Evolutionary conservation across 2,888 invertebrate species (phyloP).

Genomic region (Falcaria lacertinaria): DNA sequence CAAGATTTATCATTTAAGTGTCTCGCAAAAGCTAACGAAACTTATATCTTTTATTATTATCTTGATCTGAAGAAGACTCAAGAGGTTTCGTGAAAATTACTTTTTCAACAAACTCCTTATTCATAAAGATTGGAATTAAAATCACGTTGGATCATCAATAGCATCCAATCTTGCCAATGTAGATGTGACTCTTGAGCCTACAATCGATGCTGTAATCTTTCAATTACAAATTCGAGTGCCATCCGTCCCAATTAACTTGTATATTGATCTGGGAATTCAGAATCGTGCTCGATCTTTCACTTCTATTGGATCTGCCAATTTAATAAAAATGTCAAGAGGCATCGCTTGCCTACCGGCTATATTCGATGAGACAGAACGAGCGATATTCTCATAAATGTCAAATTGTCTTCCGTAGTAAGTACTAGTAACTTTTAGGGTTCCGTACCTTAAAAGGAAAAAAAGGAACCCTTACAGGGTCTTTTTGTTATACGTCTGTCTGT

Average conservation of each 20-base stretch:
- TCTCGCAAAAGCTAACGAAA: neutral
- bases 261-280: constrained; percentile 53
- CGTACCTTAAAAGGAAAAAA: too few relatives aligned
- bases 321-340: constrained; percentile 33
- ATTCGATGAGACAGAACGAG: neutral
- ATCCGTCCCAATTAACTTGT: constrained; percentile 66
- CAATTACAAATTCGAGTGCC: constrained; percentile 66
- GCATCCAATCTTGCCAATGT: constrained; percentile 30
- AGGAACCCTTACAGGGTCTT: too few relatives aligned
- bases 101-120: neutral
- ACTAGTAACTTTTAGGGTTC: too few relatives aligned
- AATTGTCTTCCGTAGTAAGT: too few relatives aligned
- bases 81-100: neutral
- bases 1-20: too few relatives aligned
- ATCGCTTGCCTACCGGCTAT: neutral
- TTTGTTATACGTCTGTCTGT: too few relatives aligned
- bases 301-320: constrained; percentile 43
- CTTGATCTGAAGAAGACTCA: neutral
- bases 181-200: constrained; percentile 27
- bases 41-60: too few relatives aligned
- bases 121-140: constrained; percentile 2
- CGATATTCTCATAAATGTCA: too few relatives aligned
- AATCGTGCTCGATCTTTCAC: constrained; percentile 25
- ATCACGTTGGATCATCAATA: constrained; percentile 20
- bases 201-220: constrained; percentile 55